Evolutionary conservation across 1,140 invertebrate genomes (phyloP).

Genomic region (Zaprionus lachaisei): DNA sequence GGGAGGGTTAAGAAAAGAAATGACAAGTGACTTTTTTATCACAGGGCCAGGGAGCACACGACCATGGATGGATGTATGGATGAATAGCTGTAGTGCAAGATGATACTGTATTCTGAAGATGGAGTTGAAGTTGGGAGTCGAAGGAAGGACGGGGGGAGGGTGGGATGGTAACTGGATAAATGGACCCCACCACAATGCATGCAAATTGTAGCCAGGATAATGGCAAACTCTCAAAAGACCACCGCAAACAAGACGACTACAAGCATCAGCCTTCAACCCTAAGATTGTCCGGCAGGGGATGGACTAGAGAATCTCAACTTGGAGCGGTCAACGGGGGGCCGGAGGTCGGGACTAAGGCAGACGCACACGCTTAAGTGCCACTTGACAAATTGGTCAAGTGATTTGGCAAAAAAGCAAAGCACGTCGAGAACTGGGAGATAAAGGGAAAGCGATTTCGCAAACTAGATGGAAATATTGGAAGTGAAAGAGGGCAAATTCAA

Average conservation of each 20-base stretch:
- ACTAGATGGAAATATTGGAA: neutral
- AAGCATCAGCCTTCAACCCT: slow-evolving; percentile 52
- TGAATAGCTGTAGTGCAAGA: slow-evolving; percentile 55
- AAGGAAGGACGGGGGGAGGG: neutral
- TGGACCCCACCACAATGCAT: slow-evolving; percentile 70
- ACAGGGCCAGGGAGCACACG: slow-evolving; percentile 38
- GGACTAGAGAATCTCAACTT: slow-evolving; percentile 2
- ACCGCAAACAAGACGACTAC: slow-evolving; percentile 68
- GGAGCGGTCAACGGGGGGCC: too few species aligned
- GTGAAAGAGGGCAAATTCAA: neutral
- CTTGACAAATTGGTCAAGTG: slow-evolving; percentile 83
- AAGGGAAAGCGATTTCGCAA: neutral
- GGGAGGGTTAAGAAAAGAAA: slow-evolving; percentile 59
- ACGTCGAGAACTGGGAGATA: neutral
- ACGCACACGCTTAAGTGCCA: slow-evolving; percentile 77
- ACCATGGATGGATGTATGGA: slow-evolving; percentile 55
- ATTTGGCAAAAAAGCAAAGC: slow-evolving; percentile 71
- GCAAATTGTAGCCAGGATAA: slow-evolving; percentile 80
- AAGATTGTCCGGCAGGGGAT: neutral
- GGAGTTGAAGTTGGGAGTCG: neutral
- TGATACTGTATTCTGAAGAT: neutral
- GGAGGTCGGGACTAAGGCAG: neutral
- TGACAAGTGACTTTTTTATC: slow-evolving; percentile 79
- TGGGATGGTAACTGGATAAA: slow-evolving; percentile 33
- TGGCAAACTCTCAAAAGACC: slow-evolving; percentile 76